Evolutionary conservation across 2,888 invertebrate genomes (phyloP), one percentile per base, ranked within the genome.

Genomic region (Platycnemis pennipes): DNA sequence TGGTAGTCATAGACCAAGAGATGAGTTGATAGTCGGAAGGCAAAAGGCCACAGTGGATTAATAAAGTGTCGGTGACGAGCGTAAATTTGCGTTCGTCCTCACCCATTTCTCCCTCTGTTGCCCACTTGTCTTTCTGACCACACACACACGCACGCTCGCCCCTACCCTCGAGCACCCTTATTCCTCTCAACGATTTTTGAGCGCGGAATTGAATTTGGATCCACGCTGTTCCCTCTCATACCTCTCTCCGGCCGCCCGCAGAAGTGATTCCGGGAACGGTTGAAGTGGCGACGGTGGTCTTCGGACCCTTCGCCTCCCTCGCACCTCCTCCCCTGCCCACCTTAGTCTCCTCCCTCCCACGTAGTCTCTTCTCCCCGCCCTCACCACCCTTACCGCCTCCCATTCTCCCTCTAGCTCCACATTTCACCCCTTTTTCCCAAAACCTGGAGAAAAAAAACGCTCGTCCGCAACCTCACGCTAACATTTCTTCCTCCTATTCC

Each of bases 181-280:
- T 87, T 37, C 87, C 44, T 7, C 44, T 44, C 63, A 44, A 26
- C 53, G 56, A 56, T 42, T 91, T 91, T 91, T 37, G 56, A 91
- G 31, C 37, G 22, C 91, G 91, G 91, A 63, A 91, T 91, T 91
- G 91, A 91, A 91, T 91, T 63, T 44, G 56, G 56, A 56, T 56
- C 53, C 53, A 77, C 77, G 44, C 46, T 16, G 31, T 88, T 22
- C 46, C 37, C 37, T 56, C 53, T n/a, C 46, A 31, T 53, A 49
- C 53, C 46, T 89, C 42, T 37, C 53, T 19, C 63, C 19, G 46
- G 37, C 37, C 63, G 42, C 42, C 91, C 91, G n/a, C 91, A 91
- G 91, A 91, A 91, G 91, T 91, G 91, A 91, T 91, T 63, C 91
- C 31, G 77, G 42, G 44, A 91, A 91, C 22, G 91, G 45, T n/a